phyloP scores from a whole-genome alignment of 2,113 vertebrate species.

The Cyanoderma ruficeps region DNA sequence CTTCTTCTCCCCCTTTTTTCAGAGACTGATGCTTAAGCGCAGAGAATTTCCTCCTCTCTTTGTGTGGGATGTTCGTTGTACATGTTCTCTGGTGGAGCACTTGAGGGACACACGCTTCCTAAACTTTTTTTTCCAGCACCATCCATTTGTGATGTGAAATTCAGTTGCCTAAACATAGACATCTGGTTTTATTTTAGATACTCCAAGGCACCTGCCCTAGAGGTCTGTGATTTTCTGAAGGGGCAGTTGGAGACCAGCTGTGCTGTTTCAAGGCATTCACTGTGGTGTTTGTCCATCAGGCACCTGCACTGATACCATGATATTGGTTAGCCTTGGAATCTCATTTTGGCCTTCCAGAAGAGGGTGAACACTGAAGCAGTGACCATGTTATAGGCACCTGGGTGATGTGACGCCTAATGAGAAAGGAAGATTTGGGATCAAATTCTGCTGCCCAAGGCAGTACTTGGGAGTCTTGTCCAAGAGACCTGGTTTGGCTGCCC shows the following conservation, averaged over 20 bases:
- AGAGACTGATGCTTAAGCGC: neutral
- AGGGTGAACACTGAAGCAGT: neutral
- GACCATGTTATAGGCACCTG: neutral
- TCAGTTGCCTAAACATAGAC: neutral
- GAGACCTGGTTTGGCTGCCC: neutral
- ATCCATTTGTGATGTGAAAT: neutral
- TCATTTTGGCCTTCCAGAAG: neutral
- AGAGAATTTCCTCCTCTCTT: neutral
- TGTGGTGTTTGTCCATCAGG: neutral
- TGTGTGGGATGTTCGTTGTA: rapidly evolving
- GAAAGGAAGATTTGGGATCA: neutral
- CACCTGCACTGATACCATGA: neutral
- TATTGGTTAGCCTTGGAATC: neutral
- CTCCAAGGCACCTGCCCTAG: neutral
- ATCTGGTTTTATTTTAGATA: neutral
- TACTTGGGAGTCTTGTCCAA: neutral
- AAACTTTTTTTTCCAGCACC: neutral
- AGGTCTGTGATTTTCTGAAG: neutral
- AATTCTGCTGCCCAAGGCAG: neutral
- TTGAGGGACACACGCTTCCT: neutral
- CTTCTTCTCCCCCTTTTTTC: neutral
- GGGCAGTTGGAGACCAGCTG: neutral
- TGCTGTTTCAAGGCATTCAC: neutral
- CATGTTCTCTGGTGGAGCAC: neutral
- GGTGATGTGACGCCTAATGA: neutral